Base-by-base conservation (phyloP, 2,797 vertebrate species). In the Cheirogaleus major region DNA sequence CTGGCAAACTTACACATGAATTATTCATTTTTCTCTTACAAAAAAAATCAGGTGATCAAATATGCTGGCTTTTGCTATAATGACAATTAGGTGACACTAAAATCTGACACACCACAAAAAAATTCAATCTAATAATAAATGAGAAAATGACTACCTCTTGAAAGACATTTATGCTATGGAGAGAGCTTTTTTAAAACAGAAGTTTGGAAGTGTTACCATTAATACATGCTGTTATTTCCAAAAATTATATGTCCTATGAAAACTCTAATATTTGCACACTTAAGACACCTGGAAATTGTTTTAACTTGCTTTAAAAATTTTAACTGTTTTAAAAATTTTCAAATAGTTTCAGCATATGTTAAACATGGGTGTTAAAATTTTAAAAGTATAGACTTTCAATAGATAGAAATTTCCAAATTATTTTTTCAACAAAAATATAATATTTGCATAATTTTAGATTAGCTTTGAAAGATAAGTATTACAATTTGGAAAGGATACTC, bases 341-440 rank as follows among this genome's bases (percentile, higher is more conserved):
- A 43, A 70, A 10, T 41, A 76, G 12, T 61, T 75, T 69, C 57
- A 55, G 18, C 55, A 15, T 8, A 43, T 55, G 12, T 70, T 73
- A 86, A 95, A 84, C 7, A 20, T n/a, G n/a, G 27, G 25, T 65
- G 41, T 81, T 81, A 83, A 83, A 83, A 50, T 7, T 75, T 65
- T 43, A 48, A 20, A 75, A 75, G 57, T 59, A 59, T 27, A 75
- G n/a, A 11, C 7, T 17, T 57, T 80, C 20, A 50, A 18, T n/a
- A 48, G 4, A 38, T 57, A 35, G 43, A 95, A 32, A 70, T 63
- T 38, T 55, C 18, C n/a, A 50, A 73, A 4, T 73, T 76, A 63
- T 57, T 65, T 95, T 59, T 89, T 63, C 52, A 89, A 78, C n/a
- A 85, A 93, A 93, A 81, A 25, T 59, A 59, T 12, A 85, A 57